Base-by-base conservation (phyloP, 2,797 vertebrate species). In the Poeciliopsis presidionis region DNA sequence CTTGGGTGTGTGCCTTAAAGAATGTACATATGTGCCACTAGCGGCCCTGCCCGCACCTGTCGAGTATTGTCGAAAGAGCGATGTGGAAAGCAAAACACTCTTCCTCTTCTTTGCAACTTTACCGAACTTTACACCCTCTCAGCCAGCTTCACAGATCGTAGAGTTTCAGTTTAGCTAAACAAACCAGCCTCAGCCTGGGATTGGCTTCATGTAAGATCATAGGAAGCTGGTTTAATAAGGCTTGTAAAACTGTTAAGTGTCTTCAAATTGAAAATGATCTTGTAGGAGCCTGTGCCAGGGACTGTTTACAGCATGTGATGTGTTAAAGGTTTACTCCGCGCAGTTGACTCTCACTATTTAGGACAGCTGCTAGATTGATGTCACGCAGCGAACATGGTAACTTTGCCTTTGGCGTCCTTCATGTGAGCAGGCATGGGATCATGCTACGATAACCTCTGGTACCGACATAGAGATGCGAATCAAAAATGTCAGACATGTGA, bases 21-120 rank as follows among this genome's bases (percentile, higher is more conserved):
- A 75, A 46, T 43, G 45, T 13, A 72, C 73, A 74, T 41, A 59
- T 43, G n/a, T n/a, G n/a, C 45, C 63, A 63, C 0, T 3, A 72
- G 61, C 70, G 73, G 25, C 67, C 47, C 78, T 33, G 57, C n/a
- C 28, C 45, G 67, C 91, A 94, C 85, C 90, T 94, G 93, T 91
- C 78, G 71, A 82, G 69, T 73, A 30, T 81, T 91, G 77, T 72
- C 84, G 79, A 90, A 84, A 82, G 78, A 53, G 49, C 81, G 72
- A 74, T 76, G 22, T 83, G 74, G 65, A 57, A 78, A 84, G 74
- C 69, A 77, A 73, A 53, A 2, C 76, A 71, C 76, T 81, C 63
- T 45, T 75, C 74, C 61, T 16, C 33, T 47, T 20, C 4, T n/a
- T 59, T 53, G 28, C 20, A 41, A 55, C 51, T 6, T 57, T 65